These are phyloP conservation scores for Stegana nigrithorax DNA, from an alignment of 2,888 invertebrate species.

Conservation along the genomic window DNA sequence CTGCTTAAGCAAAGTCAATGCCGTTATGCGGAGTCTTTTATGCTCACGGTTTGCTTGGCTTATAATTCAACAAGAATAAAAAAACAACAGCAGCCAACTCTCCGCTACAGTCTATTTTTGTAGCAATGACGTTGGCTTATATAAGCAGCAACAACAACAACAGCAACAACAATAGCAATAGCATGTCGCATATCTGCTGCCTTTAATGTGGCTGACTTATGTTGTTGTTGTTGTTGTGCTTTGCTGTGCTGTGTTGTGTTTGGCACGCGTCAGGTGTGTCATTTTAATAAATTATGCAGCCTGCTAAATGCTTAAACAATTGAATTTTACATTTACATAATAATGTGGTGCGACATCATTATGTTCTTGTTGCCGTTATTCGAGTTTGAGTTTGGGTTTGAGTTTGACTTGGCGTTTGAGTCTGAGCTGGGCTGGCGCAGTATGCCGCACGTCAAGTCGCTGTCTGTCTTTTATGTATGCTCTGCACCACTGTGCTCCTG, in stretches of 20 bases:
- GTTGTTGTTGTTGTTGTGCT: no score
- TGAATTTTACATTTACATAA: conserved; percentile 67
- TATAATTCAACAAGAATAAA: no score
- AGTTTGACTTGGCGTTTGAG: no score
- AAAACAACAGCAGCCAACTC: not conserved
- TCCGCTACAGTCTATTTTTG: no score
- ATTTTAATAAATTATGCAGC: conserved; percentile 45
- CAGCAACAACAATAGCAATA: no score
- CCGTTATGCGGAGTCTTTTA: no score
- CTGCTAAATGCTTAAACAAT: conserved; percentile 67
- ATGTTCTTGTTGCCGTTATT: conserved; percentile 34
- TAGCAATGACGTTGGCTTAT: no score
- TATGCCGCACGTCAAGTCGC: not conserved
- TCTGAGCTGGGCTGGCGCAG: not conserved
- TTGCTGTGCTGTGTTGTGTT: no score
- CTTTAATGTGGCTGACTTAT: not conserved
- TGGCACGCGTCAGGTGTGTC: conserved; percentile 17
- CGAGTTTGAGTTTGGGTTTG: no score
- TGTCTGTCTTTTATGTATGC: not conserved
- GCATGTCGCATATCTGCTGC: not conserved
- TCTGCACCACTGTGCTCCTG: not conserved
- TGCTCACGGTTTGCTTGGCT: no score
- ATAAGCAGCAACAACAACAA: no score
- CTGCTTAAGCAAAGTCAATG: no score
- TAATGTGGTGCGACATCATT: conserved; percentile 62